These are phyloP conservation scores for Stylophora pistillata DNA, from an alignment of 64 coral and sea anemone genomes.

Conservation along the genomic window DNA sequence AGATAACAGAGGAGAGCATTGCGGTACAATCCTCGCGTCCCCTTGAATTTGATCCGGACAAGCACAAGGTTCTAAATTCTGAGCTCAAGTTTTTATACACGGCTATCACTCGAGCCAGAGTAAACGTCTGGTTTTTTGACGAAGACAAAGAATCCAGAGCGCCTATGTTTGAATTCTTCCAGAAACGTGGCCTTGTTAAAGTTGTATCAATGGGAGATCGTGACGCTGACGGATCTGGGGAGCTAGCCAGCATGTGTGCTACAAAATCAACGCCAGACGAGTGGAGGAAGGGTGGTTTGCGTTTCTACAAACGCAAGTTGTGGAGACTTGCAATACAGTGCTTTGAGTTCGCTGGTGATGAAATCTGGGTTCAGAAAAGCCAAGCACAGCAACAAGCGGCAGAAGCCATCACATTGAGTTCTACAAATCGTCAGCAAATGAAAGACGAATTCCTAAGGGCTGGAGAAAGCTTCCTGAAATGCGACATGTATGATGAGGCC, in stretches of 20 bases:
- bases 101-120: slow-evolving; percentile 90
- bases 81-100: slow-evolving; percentile 98
- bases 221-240: background rate
- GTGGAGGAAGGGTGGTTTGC: slow-evolving; percentile 41
- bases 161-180: slow-evolving; percentile 74
- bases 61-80: slow-evolving; percentile 94
- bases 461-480: slow-evolving; percentile 33
- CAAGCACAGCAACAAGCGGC: slow-evolving; percentile 51
- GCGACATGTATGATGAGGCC: slow-evolving; percentile 25
- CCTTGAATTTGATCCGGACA: slow-evolving; percentile 81
- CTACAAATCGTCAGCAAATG: slow-evolving; percentile 36
- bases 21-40: slow-evolving; percentile 1
- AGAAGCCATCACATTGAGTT: slow-evolving; percentile 12
- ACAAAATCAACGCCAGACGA: slow-evolving; percentile 34
- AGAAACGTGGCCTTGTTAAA: slow-evolving; percentile 15
- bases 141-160: slow-evolving; percentile 78
- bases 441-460: slow-evolving; percentile 44
- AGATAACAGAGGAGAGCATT: slow-evolving; percentile 32
- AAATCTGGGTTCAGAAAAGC: slow-evolving; percentile 35
- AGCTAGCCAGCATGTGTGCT: slow-evolving; percentile 41
- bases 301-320: slow-evolving; percentile 40
- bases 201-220: background rate
- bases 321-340: slow-evolving; percentile 49
- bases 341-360: slow-evolving; percentile 34
- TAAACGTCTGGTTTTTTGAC: slow-evolving; percentile 99